phyloP scores from a whole-genome alignment of 2,797 vertebrate species.

The Menidia menidia region DNA sequence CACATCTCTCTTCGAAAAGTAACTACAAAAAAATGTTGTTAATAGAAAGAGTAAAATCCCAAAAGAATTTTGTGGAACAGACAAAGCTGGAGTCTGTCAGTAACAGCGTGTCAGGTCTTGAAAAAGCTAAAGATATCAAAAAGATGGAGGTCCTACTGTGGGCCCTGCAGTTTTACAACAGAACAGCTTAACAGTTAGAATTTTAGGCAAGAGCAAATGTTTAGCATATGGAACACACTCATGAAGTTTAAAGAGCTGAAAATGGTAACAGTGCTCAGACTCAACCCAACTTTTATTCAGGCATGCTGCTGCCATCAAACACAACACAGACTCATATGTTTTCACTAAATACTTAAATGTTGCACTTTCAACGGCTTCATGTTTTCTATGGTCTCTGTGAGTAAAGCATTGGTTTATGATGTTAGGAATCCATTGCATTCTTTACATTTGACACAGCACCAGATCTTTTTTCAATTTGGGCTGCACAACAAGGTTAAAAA shows the following conservation, averaged over 20 bases:
- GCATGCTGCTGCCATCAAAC: no score
- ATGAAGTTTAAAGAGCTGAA: slow-evolving; percentile 14
- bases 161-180: not conserved
- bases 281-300: no score
- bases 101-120: not conserved
- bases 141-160: not conserved
- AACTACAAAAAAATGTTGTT: not conserved
- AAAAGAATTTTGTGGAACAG: not conserved
- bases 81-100: not conserved
- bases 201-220: not conserved
- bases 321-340: no score
- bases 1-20: not conserved
- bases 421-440: no score
- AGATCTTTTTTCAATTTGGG: no score
- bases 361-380: no score
- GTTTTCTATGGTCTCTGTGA: no score
- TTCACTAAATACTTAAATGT: no score
- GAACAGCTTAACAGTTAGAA: not conserved
- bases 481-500: no score
- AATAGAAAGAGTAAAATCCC: not conserved
- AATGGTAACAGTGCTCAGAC: not conserved
- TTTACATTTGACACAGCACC: no score
- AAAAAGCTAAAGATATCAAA: not conserved
- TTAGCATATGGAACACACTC: slow-evolving; percentile 22
- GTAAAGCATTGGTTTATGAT: no score